Base-by-base conservation (phyloP, 2,888 invertebrate genomes). In the Acleris literana region DNA sequence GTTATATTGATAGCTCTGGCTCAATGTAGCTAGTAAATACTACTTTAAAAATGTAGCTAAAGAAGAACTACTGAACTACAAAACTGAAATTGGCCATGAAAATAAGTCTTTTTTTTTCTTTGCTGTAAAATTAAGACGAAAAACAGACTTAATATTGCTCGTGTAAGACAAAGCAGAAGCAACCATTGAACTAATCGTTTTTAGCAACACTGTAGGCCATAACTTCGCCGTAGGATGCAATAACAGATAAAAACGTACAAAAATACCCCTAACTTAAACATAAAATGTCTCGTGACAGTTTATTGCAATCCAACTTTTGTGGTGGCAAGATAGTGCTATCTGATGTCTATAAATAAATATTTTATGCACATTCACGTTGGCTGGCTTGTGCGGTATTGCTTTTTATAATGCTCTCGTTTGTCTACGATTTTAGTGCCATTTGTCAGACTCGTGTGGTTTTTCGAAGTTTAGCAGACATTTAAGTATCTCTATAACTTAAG, bases 191-290 rank as follows among this genome's bases (percentile, higher is more conserved):
- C 61, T 29, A 7, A 39, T 16, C 13, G 9, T 48, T 66, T 29
- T 66, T 18, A 62, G 52, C 17, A 44, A 16, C 16, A 16, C 29
- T 6, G 1, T 22, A 17, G 9, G 77, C 69, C 72, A 74, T 72
- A 77, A 81, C 73, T 83, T 82, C 69, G 72, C 76, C 78, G 77
- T 75, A 78, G 78, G 84, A 82, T 79, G 86, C 84, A 88, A 88
- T 88, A 88, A 88, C 81, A 85, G 87, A 88, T 87, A 87, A 87
- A 87, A 87, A 82, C 76, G 73, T 74, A 79, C 77, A 79, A 86
- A 83, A 83, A 82, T 77, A 80, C 74, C 61, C 61, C 70, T 72
- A 71, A 76, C 71, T 74, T 76, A 78, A 79, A 77, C 80, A 83
- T 83, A 83, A 85, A 85, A 82, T 74, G 79, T 83, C 80, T 82